A percentile compares a stretch with the other conserved stretches of the same genome.
phyloP scores from a whole-genome alignment of 1,140 invertebrate genomes.

The Aplysia californica region DNA sequence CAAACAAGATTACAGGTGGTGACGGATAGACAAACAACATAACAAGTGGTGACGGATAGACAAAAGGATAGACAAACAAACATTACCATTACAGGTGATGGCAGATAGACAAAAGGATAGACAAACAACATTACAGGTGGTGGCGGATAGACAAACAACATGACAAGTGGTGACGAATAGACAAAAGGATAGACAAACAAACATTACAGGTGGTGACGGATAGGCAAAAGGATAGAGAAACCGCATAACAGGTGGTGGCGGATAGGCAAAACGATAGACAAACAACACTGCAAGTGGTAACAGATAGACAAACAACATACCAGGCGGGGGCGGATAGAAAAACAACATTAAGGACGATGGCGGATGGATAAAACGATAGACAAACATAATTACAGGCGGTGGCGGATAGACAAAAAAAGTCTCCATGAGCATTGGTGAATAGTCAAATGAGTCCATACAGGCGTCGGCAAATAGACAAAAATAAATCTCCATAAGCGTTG shows the following conservation, averaged over 20 bases:
- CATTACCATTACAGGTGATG: too few species aligned
- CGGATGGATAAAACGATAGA: too few species aligned
- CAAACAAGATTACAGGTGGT: too few species aligned
- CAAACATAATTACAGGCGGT: background rate
- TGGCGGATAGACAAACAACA: background rate
- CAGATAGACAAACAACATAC: too few species aligned
- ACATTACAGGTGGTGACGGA: background rate
- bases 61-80: too few species aligned
- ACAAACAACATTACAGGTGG: background rate
- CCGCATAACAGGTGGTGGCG: background rate
- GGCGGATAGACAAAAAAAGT: background rate
- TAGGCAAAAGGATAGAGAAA: background rate
- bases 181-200: too few species aligned
- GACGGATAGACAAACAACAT: too few species aligned
- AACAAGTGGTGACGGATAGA: too few species aligned
- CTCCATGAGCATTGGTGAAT: background rate
- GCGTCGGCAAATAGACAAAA: background rate
- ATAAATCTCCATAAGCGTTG: background rate
- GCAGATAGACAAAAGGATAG: too few species aligned
- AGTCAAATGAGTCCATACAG: background rate
- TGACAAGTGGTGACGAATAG: background rate
- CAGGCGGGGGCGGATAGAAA: too few species aligned
- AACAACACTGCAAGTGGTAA: too few species aligned
- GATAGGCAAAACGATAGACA: background rate
- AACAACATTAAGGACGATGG: too few species aligned